phyloP scores from a whole-genome alignment of 2,888 invertebrate species.

The Ochropacha duplaris region DNA sequence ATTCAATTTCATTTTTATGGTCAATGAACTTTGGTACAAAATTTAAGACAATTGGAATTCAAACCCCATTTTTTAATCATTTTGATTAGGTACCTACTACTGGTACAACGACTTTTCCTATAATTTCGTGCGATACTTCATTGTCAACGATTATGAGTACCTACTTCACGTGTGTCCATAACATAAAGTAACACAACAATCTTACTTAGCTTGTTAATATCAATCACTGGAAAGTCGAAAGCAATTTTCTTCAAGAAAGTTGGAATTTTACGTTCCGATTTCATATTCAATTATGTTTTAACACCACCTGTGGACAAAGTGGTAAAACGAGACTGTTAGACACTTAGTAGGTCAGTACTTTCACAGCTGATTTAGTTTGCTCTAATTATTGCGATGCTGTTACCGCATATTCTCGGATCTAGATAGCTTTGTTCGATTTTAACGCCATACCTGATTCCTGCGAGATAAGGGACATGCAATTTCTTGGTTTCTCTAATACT shows the following conservation, averaged over 20 bases:
- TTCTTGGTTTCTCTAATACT: conserved; percentile 2
- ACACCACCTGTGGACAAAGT: conserved; percentile 2
- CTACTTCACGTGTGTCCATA: neutral
- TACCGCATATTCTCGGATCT: conserved; percentile 38
- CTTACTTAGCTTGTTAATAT: conserved; percentile 29
- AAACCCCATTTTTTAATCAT: too few species aligned
- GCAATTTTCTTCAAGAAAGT: conserved; percentile 38
- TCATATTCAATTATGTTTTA: conserved; percentile 11
- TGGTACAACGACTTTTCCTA: too few species aligned
- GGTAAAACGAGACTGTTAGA: conserved; percentile 9
- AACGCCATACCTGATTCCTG: conserved; percentile 1
- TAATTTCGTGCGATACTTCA: neutral
- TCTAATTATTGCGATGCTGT: conserved; percentile 43
- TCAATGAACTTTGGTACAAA: too few species aligned
- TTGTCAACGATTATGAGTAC: neutral
- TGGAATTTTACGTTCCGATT: conserved; percentile 11
- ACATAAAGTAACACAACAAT: neutral
- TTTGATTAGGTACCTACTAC: neutral
- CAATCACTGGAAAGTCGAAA: conserved; percentile 50
- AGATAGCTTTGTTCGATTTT: conserved; percentile 45
- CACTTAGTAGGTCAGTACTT: conserved; percentile 38
- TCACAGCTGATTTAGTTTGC: conserved; percentile 48
- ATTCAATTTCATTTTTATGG: too few species aligned
- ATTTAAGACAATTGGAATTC: too few species aligned
- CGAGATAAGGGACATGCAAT: neutral